These are phyloP conservation scores for Antechinus flavipes DNA, from an alignment of 2,113 vertebrate species.

Conservation along the genomic window DNA sequence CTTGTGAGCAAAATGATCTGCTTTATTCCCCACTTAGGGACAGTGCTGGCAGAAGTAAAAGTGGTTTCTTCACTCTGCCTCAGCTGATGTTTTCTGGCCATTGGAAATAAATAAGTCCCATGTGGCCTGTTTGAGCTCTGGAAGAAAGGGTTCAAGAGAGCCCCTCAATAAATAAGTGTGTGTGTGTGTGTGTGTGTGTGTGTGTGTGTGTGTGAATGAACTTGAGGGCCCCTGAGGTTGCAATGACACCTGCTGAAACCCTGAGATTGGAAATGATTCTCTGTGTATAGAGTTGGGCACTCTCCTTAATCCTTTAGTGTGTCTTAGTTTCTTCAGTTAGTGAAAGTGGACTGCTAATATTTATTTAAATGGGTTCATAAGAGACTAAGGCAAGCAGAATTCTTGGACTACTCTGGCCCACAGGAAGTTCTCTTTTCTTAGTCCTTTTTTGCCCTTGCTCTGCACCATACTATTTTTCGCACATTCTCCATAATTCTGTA, in stretches of 20 bases:
- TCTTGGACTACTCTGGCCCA: neutral
- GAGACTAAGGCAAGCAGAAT: neutral
- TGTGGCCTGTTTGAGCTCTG: neutral
- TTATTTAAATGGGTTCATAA: neutral
- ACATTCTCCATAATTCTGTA: neutral
- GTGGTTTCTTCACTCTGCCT: neutral
- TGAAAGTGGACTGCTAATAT: neutral
- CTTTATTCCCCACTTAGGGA: neutral
- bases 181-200: neutral
- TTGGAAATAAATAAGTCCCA: constrained; percentile 19
- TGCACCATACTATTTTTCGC: neutral
- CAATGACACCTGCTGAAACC: neutral
- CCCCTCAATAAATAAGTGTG: constrained; percentile 20
- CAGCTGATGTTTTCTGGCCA: neutral
- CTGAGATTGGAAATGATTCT: neutral
- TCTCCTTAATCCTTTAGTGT: neutral
- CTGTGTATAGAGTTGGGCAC: neutral
- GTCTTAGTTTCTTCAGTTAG: neutral
- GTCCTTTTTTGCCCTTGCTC: neutral
- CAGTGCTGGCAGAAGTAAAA: neutral
- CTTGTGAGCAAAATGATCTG: neutral
- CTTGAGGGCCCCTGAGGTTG: neutral
- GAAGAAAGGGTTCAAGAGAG: neutral
- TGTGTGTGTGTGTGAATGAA: neutral
- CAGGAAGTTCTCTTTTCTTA: neutral